A percentile compares a stretch with the other conserved stretches of the same genome.
phyloP scores from a whole-genome alignment of 2,888 invertebrate genomes.

The Platycnemis pennipes region DNA sequence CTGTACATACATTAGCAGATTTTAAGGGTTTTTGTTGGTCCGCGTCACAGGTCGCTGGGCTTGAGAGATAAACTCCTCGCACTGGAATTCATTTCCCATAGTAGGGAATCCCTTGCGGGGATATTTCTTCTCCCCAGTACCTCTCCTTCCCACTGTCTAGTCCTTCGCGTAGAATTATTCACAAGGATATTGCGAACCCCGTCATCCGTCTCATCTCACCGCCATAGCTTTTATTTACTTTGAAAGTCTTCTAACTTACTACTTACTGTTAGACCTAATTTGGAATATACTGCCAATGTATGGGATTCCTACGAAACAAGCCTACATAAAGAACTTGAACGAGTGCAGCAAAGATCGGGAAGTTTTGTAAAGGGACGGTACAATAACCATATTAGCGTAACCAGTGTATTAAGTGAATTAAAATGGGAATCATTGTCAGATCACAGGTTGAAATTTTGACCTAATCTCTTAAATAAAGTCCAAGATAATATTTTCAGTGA shows the following conservation, averaged over 20 bases:
- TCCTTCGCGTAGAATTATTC: conserved; percentile 41
- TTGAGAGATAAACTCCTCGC: conserved; percentile 44
- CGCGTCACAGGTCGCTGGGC: conserved; percentile 37
- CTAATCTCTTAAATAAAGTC: too few species aligned
- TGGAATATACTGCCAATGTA: too few species aligned
- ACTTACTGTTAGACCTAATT: too few species aligned
- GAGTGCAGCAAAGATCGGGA: too few species aligned
- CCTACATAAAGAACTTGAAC: too few species aligned
- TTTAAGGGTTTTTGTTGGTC: conserved; percentile 38
- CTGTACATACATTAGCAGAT: conserved; percentile 27
- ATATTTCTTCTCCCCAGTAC: background rate
- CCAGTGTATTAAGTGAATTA: too few species aligned
- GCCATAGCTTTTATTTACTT: background rate
- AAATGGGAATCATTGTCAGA: too few species aligned
- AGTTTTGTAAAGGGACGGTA: too few species aligned
- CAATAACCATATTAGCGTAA: too few species aligned
- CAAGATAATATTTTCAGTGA: too few species aligned
- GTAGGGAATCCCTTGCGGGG: background rate
- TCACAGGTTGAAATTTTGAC: too few species aligned
- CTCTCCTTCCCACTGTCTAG: conserved; percentile 23
- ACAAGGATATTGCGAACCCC: background rate
- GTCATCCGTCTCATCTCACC: background rate
- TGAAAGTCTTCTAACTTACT: background rate
- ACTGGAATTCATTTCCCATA: conserved; percentile 51
- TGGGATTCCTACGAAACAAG: too few species aligned